Evolutionary conservation across 2,797 vertebrate genomes (phyloP), one percentile per base, ranked within the genome.

Genomic region (Aselliscus stoliczkanus): DNA sequence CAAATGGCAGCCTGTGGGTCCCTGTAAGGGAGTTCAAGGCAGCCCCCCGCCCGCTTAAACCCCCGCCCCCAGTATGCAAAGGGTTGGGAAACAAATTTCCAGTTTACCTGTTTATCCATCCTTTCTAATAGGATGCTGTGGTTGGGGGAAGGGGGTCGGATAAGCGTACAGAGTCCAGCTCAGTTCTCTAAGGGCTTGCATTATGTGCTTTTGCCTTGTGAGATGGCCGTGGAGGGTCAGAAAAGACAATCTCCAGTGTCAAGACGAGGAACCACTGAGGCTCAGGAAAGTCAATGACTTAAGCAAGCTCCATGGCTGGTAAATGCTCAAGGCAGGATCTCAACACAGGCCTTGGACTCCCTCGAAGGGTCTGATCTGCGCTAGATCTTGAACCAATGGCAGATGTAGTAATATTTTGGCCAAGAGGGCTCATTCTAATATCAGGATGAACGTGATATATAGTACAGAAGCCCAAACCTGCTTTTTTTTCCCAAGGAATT

Each of bases 381-480:
- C 58, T 58, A 12, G 47, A 89, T 3, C 14, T 7, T 31, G 44
- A 80, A 37, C 18, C 25, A 12, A 10, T 0, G 0, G 50, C 18
- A 58, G 25, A 25, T 3, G 21, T 2, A 23, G 54, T 8, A 7
- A 34, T 1, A 8, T 1, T 2, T 1, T 9, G 39, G 52, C 37
- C 60, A 42, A 23, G 31, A 31, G 37, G 12, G 21, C 17, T 72
- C 54, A 11, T 29, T 52, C 15, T 44, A 39, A 21, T 23, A 37
- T 39, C 5, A 21, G 62, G 56, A 56, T 13, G n/a, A 44, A 67
- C 11, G 10, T 20, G 67, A 60, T 20, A 56, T 12, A 39, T 0
- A 31, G 39, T 6, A 21, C 0, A 65, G 44, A 92, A 12, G 52
- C 23, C 56, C 56, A 50, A 21, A 60, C n/a, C 25, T 73, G 2